Evolutionary conservation across 2,113 vertebrate genomes (phyloP), one percentile per base, ranked within the genome.

Genomic region (Protomyctophum bolini): DNA sequence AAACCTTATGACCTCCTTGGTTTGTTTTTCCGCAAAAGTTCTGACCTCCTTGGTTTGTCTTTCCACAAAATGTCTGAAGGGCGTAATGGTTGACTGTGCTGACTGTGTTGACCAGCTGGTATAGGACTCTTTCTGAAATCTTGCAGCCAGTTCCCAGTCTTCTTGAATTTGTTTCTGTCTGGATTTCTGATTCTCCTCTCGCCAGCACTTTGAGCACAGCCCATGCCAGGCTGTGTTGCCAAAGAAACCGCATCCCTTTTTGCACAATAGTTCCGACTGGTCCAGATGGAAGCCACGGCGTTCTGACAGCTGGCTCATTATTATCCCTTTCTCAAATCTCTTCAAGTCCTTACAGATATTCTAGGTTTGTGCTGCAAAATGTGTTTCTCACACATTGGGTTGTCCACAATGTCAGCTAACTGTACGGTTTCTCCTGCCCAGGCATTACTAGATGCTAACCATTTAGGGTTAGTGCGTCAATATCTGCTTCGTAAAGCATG

Each of bases 161-260:
- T 99, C 97, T 73, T 99, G 95, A 54, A 99, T 98, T 89, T 99
- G 98, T 73, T 93, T 96, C 92, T 97, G 93, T 82, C 91, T 92
- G 51, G 94, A 91, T 85, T 92, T 93, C 61, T 96, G 97, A 84
- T 97, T 95, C 71, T 97, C 96, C 72, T 99, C 96, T 69, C 96
- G 91, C 96, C 95, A 98, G 87, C 98, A 99, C 86, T 96, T 97
- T 71, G 98, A 99, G 87, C 97, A 99, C 65, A 96, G 95, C 4
- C 97, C 97, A 71, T 96, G 94, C 97, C 96, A 98, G 10, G 93
- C 94, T 2, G 94, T 90, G 85, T 99, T 98, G 79, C 98, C 98
- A 58, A 96, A 99, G 93, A 96, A 99, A 73, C 95, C 96, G 63
- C 97, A 99, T 91, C 98, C 97, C 87, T 96, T 98, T 83, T 91